Base-by-base conservation (phyloP, 2,113 vertebrate genomes). In the Percina caprodes region DNA sequence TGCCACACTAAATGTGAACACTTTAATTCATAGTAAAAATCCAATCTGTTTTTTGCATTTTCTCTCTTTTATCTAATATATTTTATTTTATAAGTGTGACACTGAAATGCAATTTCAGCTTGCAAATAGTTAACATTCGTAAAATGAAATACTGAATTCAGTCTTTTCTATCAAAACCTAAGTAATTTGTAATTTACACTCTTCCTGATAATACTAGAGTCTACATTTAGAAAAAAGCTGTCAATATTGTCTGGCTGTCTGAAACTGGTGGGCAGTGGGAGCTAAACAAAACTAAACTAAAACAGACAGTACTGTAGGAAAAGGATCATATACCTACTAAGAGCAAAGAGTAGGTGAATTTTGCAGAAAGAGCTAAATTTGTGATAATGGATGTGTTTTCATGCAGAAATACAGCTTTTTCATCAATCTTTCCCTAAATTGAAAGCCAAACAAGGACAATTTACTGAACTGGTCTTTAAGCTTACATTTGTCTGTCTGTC, bases 191-290 rank as follows among this genome's bases (percentile, higher is more conserved):
- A 8, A 67, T 45, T 46, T 55, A 7, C 24, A 24, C 60, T 52
- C 3, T 59, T 71, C 14, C 24, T 46, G 42, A 39, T 16, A 46
- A 55, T 21, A 21, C 18, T 56, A 21, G 16, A 14, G 69, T 55
- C n/a, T 63, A 39, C n/a, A 42, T 63, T 74, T n/a, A 19, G 10
- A 49, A 10, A 73, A 18, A 35, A n/a, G n/a, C 60, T 58, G 68
- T 61, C 61, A 67, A 46, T 26, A 55, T 48, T 42, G 15, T 59
- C 45, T 74, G 56, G 49, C 21, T 83, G 69, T 72, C 24, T 79
- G 51, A 55, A 11, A 16, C 33, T 48, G 49, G 30, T 63, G 21
- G 54, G 46, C 35, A 48, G 35, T 11, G 14, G 15, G 2, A 14
- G 23, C 11, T 39, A 39, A 67, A 61, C 16, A 23, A 26, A n/a